Conservation (phyloP, 2,797 vertebrate genomes). For the Merluccius polli region DNA sequence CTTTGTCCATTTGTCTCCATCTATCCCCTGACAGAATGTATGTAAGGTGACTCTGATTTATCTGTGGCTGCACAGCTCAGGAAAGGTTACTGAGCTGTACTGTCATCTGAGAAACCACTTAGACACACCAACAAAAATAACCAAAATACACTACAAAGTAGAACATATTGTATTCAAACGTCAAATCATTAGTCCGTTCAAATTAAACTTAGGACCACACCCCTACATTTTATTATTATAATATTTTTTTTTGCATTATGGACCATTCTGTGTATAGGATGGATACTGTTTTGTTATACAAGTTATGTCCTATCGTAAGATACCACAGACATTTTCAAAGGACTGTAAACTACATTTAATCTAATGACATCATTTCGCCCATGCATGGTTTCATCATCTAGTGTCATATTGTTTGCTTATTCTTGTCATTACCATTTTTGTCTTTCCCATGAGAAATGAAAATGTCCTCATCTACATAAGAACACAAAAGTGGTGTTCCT, state of each 20-base stretch:
- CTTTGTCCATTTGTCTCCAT: conserved; percentile 37
- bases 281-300: neutral
- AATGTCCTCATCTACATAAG: no score
- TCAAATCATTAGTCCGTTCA: no score
- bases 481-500: neutral
- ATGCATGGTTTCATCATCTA: neutral
- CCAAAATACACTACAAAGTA: no score
- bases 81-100: neutral
- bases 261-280: neutral
- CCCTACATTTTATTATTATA: no score
- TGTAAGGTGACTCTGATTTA: neutral
- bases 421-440: neutral
- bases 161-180: no score
- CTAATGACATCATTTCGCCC: neutral
- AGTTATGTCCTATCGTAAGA: neutral
- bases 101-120: neutral
- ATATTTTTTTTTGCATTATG: neutral
- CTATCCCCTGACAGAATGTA: neutral
- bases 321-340: neutral
- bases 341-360: neutral
- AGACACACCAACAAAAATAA: neutral
- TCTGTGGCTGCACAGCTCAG: neutral
- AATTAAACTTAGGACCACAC: no score
- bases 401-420: neutral
- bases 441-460: neutral